A percentile compares a stretch with the other conserved stretches of the same genome.
These are phyloP conservation scores for Melospiza georgiana DNA, from an alignment of 2,113 vertebrate species.

Conservation along the genomic window DNA sequence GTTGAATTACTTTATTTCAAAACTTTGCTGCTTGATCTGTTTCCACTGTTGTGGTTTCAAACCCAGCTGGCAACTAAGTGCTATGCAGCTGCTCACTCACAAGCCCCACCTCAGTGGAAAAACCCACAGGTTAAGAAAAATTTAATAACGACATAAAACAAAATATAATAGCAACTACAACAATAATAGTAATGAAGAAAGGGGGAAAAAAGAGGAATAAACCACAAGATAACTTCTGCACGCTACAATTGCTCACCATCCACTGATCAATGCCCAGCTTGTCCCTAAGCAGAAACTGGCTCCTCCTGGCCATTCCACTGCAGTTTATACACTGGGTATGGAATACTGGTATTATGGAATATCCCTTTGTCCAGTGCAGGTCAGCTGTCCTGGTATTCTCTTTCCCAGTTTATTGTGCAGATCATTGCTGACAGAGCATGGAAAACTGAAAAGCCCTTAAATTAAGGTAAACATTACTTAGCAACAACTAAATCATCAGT, in stretches of 20 bases:
- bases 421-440: not conserved
- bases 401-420: not conserved
- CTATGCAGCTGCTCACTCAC: not conserved
- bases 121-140: not conserved
- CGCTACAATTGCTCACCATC: not conserved
- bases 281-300: not conserved
- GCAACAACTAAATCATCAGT: not conserved
- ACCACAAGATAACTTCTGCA: not conserved
- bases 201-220: not conserved
- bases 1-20: not conserved
- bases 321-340: not conserved
- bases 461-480: not conserved
- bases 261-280: not conserved
- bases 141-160: not conserved
- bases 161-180: not conserved
- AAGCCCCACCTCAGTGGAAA: not conserved
- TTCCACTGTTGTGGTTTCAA: not conserved
- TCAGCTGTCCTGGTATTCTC: not conserved
- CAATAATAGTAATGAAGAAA: not conserved
- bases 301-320: rapidly evolving
- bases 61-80: not conserved
- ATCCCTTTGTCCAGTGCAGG: not conserved
- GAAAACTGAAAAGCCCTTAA: not conserved
- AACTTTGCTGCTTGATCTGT: not conserved
- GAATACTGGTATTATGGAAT: not conserved